Evolutionary conservation across 2,888 invertebrate genomes (phyloP).

Genomic region (Cepaea hortensis): DNA sequence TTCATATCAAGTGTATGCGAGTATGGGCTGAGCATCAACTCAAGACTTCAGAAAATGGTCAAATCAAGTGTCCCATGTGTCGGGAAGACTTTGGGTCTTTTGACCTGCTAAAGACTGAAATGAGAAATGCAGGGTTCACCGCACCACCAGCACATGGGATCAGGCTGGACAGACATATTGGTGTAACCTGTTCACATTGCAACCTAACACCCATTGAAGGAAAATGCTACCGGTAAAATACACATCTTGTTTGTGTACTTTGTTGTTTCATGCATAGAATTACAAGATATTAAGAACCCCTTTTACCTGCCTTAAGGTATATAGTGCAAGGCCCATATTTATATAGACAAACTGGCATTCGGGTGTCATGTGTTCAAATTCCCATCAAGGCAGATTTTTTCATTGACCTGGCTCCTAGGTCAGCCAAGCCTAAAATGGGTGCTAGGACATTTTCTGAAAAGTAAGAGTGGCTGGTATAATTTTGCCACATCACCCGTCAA

Average conservation of each 20-base stretch:
- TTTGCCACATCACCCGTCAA: no score
- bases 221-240: constrained; percentile 74
- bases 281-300: no score
- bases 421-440: no score
- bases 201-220: constrained; percentile 71
- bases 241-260: background rate
- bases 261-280: no score
- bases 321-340: no score
- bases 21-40: constrained; percentile 76
- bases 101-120: constrained; percentile 72
- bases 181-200: constrained; percentile 70
- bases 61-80: constrained; percentile 76
- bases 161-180: constrained; percentile 67
- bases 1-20: constrained; percentile 77
- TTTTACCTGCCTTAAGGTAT: no score
- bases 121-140: constrained; percentile 66
- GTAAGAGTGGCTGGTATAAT: no score
- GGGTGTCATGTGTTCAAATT: no score
- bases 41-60: constrained; percentile 63
- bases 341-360: no score
- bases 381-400: no score
- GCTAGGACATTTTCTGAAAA: no score
- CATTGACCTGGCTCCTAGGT: no score
- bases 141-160: constrained; percentile 56
- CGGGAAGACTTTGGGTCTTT: constrained; percentile 76